Percentiles rank a stretch among this genome's conserved stretches.
Conservation (phyloP, 2,113 vertebrate species). For the Mola mola region DNA sequence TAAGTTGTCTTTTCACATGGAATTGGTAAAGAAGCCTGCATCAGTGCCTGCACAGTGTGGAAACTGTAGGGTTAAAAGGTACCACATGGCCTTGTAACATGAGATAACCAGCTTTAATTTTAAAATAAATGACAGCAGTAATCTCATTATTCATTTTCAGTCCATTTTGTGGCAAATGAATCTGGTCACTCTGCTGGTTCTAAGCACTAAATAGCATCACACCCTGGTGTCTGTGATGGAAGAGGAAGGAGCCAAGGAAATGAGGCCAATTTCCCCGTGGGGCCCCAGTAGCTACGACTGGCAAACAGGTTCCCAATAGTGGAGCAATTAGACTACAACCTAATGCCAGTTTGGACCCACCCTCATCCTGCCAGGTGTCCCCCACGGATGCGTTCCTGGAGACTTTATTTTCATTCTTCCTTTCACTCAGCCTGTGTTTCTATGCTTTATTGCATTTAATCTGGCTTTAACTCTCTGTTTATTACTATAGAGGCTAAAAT, state of each 20-base stretch:
- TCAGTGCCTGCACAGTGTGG: too few species aligned
- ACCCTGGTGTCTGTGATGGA: slow-evolving; percentile 34
- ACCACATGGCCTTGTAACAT: neutral
- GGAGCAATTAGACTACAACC: slow-evolving; percentile 39
- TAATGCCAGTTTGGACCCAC: slow-evolving; percentile 40
- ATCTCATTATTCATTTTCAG: slow-evolving; percentile 28
- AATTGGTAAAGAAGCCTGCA: too few species aligned
- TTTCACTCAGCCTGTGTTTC: slow-evolving; percentile 1
- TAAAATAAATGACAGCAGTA: slow-evolving; percentile 22
- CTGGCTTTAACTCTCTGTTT: neutral
- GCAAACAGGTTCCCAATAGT: slow-evolving; percentile 45
- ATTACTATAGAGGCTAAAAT: neutral
- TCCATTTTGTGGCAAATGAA: slow-evolving; percentile 23
- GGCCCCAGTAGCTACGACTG: slow-evolving; percentile 37
- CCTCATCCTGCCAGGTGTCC: slow-evolving; percentile 61
- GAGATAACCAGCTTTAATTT: slow-evolving; percentile 30
- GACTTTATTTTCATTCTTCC: slow-evolving; percentile 34
- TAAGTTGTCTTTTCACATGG: too few species aligned
- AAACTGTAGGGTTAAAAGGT: slow-evolving; percentile 6
- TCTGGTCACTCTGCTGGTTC: slow-evolving; percentile 17
- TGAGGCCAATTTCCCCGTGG: slow-evolving; percentile 68
- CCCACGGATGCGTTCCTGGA: slow-evolving; percentile 28
- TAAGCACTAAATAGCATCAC: slow-evolving; percentile 19
- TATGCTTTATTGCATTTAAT: slow-evolving; percentile 10
- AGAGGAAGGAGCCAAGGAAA: slow-evolving; percentile 76